A percentile compares a stretch with the other conserved stretches of the same genome.
Conservation (phyloP, 1,140 invertebrate species). For the Nasonia giraulti region DNA sequence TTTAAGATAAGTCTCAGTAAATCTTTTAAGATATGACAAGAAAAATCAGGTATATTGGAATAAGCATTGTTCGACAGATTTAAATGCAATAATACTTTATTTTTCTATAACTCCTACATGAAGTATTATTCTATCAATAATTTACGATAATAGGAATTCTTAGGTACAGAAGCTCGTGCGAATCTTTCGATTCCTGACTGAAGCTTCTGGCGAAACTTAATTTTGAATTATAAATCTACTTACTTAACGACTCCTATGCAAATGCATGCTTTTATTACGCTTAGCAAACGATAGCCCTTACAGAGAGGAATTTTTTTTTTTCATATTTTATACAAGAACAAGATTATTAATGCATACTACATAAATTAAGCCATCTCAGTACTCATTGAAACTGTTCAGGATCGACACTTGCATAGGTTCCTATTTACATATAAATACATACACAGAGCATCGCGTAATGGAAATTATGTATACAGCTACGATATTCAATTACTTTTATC, state of each 20-base stretch:
- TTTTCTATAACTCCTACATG: conserved; percentile 63
- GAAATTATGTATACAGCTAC: conserved; percentile 23
- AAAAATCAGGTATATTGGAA: not conserved
- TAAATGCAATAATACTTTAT: conserved; percentile 68
- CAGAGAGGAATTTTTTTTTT: not conserved
- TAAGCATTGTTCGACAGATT: not conserved
- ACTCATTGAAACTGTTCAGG: conserved; percentile 8
- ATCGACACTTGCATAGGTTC: conserved; percentile 58
- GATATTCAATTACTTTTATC: conserved; percentile 30
- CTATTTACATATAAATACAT: conserved; percentile 63
- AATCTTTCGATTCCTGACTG: conserved; percentile 41
- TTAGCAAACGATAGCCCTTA: conserved; percentile 24
- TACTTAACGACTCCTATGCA: conserved; percentile 36
- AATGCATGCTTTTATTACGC: conserved; percentile 21
- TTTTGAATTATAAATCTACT: conserved; percentile 32
- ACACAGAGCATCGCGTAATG: not conserved
- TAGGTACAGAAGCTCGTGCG: conserved; percentile 58
- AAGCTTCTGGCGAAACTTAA: conserved; percentile 38
- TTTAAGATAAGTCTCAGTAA: too few relatives aligned
- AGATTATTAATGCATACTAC: conserved; percentile 17
- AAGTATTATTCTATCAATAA: conserved; percentile 60
- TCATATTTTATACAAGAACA: conserved; percentile 40
- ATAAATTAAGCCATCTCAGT: conserved; percentile 32
- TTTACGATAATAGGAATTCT: conserved; percentile 63
- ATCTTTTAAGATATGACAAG: not conserved